These are phyloP conservation scores for Sericinus montela DNA, from an alignment of 2,888 invertebrate genomes.

Conservation along the genomic window DNA sequence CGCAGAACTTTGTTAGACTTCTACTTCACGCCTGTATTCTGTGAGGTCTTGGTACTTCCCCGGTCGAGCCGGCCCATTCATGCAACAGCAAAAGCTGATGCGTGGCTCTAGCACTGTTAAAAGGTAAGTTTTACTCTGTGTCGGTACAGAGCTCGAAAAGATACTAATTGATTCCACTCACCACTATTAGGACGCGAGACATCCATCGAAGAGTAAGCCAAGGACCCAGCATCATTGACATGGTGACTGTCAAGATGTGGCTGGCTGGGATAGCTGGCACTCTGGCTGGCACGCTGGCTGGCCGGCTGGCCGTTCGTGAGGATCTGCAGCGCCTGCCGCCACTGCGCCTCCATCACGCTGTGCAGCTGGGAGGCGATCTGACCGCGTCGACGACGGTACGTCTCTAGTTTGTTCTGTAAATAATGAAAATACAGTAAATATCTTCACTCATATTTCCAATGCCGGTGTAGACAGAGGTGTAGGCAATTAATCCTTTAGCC, in stretches of 20 bases:
- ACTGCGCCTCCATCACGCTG: conserved; percentile 88
- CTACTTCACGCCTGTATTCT: too few relatives aligned
- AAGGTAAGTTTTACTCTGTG: too few relatives aligned
- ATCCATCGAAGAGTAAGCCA: conserved; percentile 18
- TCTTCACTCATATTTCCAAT: too few relatives aligned
- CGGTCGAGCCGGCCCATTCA: too few relatives aligned
- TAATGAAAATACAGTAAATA: too few relatives aligned
- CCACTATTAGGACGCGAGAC: conserved; percentile 23
- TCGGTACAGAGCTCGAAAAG: too few relatives aligned
- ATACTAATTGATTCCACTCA: conserved; percentile 1
- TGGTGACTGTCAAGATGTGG: conserved; percentile 7
- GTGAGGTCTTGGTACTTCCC: too few relatives aligned
- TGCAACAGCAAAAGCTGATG: too few relatives aligned
- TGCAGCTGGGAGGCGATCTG: conserved; percentile 87
- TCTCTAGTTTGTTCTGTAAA: conserved; percentile 57
- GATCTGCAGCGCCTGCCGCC: conserved; percentile 87
- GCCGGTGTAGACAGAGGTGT: too few relatives aligned
- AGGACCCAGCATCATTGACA: conserved; percentile 15
- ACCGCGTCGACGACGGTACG: conserved; percentile 73
- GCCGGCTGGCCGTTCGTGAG: conserved; percentile 57
- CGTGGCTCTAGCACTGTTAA: too few relatives aligned
- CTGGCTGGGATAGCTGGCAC: neutral
- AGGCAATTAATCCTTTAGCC: too few relatives aligned
- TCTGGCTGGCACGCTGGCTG: conserved; percentile 7
- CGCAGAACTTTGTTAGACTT: too few relatives aligned